Conservation (phyloP, 2,888 invertebrate species). For the Cryptocephalus moraei region DNA sequence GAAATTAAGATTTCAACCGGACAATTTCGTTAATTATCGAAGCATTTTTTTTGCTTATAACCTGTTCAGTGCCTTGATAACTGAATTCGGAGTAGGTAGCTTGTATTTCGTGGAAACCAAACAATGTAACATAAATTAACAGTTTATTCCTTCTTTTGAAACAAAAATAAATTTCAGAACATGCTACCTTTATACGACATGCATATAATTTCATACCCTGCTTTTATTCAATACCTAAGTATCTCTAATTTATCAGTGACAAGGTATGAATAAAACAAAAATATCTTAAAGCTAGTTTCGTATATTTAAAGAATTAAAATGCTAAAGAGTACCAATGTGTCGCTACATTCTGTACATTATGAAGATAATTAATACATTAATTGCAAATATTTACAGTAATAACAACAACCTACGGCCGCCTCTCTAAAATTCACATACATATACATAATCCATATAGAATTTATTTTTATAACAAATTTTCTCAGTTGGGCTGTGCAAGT, state of each 20-base stretch:
- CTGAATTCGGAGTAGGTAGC: too few relatives aligned
- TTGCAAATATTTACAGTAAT: slow-evolving; percentile 28
- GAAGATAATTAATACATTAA: slow-evolving; percentile 22
- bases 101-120: too few relatives aligned
- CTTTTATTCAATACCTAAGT: too few relatives aligned
- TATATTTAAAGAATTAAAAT: slow-evolving; percentile 35
- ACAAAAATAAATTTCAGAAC: too few relatives aligned
- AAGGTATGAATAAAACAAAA: slow-evolving; percentile 5
- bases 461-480: slow-evolving; percentile 5
- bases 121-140: too few relatives aligned
- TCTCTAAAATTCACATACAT: slow-evolving; percentile 30
- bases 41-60: too few relatives aligned
- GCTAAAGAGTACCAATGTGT: slow-evolving; percentile 35
- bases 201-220: too few relatives aligned
- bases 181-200: too few relatives aligned
- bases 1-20: too few relatives aligned
- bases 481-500: slow-evolving; percentile 5
- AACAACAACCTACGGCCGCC: slow-evolving; percentile 30
- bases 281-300: slow-evolving; percentile 26
- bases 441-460: slow-evolving; percentile 23
- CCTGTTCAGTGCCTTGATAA: too few relatives aligned
- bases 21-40: too few relatives aligned
- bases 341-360: slow-evolving; percentile 33
- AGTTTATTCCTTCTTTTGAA: too few relatives aligned
- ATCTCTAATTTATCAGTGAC: background rate